Conservation (phyloP, 2,888 invertebrate genomes). For the Hydrotaea diabolus region DNA sequence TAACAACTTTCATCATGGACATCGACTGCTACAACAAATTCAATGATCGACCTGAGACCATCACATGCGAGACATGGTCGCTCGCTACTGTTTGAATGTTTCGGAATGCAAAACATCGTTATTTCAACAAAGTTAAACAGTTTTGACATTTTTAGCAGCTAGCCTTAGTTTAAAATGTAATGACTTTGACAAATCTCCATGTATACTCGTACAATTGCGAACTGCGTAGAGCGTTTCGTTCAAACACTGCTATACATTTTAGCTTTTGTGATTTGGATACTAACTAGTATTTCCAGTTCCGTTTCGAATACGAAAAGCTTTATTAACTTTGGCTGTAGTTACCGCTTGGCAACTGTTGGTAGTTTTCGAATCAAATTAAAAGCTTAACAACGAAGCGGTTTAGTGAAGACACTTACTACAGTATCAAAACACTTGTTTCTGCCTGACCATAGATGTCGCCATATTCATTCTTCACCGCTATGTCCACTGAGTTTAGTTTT, state of each 20-base stretch:
- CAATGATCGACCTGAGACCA: neutral
- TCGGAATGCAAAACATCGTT: neutral
- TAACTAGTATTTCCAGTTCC: neutral
- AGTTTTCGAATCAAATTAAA: no score
- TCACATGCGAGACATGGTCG: neutral
- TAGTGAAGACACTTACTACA: no score
- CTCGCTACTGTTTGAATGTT: constrained; percentile 8
- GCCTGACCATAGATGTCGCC: no score
- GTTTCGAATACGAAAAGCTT: neutral
- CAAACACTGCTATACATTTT: neutral
- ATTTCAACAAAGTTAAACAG: neutral
- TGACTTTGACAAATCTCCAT: neutral
- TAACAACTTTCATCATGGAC: constrained; percentile 11
- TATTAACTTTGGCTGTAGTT: no score
- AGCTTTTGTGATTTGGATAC: neutral
- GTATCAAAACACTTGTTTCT: no score
- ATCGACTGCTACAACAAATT: neutral
- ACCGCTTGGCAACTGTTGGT: no score
- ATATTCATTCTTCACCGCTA: no score
- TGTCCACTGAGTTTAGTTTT: no score
- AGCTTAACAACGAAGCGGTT: no score
- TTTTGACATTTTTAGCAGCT: neutral
- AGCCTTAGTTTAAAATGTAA: neutral
- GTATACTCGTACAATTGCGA: no score
- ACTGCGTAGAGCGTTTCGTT: no score